Conservation (phyloP, 1,140 invertebrate genomes). For the Dysdera silvatica region DNA sequence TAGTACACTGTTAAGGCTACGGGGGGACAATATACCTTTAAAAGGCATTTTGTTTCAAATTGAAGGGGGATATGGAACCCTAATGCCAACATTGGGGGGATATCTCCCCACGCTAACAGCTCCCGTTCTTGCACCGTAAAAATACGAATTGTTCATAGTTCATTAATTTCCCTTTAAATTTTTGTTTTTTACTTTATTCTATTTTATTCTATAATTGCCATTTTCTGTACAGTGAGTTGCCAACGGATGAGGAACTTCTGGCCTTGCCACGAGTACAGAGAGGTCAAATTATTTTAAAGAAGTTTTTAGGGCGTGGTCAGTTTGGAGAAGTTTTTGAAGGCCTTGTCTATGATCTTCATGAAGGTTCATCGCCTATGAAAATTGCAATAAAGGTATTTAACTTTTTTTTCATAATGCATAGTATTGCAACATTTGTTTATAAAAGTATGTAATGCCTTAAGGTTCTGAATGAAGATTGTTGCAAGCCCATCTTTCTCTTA, state of each 20-base stretch:
- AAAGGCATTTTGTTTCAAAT: no score
- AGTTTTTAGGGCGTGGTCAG: conserved; percentile 89
- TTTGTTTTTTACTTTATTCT: neutral
- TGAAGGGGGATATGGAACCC: no score
- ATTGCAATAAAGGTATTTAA: conserved; percentile 74
- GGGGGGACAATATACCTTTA: no score
- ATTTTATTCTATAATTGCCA: neutral
- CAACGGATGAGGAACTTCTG: conserved; percentile 58
- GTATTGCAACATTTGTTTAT: neutral
- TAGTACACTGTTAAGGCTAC: no score
- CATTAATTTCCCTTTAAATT: neutral
- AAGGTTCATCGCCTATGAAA: conserved; percentile 47
- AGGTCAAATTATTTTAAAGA: conserved; percentile 69
- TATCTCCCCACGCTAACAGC: no score
- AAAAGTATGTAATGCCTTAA: neutral
- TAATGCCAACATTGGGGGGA: no score
- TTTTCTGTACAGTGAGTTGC: conserved; percentile 41
- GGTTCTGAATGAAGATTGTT: neutral
- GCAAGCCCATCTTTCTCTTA: neutral
- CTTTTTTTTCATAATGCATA: neutral
- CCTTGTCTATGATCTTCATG: conserved; percentile 43
- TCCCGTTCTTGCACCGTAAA: no score
- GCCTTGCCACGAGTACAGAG: conserved; percentile 72
- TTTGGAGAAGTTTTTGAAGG: conserved; percentile 96
- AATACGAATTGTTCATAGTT: no score